Percentiles rank a stretch among this genome's conserved stretches.
Conservation (phyloP, 2,113 vertebrate species). For the Solenodon paradoxus region DNA sequence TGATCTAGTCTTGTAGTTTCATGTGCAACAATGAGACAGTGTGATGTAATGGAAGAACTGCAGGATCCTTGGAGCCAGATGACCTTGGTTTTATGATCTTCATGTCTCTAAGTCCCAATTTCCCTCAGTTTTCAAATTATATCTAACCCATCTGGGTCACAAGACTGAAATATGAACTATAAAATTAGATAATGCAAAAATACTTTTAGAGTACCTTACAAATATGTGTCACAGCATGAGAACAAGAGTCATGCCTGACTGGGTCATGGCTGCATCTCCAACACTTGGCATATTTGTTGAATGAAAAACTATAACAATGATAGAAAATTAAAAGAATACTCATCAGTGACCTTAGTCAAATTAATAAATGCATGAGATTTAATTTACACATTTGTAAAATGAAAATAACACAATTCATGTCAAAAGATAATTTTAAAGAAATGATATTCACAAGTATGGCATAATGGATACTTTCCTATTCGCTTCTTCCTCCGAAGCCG, state of each 20-base stretch:
- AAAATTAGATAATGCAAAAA: conserved; percentile 30
- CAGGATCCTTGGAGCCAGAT: neutral
- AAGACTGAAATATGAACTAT: neutral
- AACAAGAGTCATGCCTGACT: neutral
- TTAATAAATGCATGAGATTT: conserved; percentile 22
- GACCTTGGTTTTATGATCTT: neutral
- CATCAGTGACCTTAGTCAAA: neutral
- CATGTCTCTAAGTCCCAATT: neutral
- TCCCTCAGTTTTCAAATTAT: conserved; percentile 23
- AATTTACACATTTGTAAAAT: conserved; percentile 6
- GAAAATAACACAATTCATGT: neutral
- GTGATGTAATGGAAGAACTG: conserved; percentile 6
- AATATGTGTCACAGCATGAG: neutral
- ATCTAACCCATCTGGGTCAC: neutral
- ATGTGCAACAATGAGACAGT: conserved; percentile 25
- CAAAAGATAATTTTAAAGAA: conserved; percentile 4
- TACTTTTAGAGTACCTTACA: conserved; percentile 30
- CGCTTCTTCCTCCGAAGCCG: conserved; percentile 17
- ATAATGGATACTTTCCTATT: conserved; percentile 10
- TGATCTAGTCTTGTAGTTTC: conserved; percentile 30
- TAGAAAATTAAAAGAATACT: neutral
- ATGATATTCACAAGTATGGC: neutral
- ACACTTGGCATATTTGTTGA: neutral
- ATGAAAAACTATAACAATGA: neutral
- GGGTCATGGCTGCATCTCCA: neutral